Conservation (phyloP, 2,113 vertebrate species). For the Esox niger region DNA sequence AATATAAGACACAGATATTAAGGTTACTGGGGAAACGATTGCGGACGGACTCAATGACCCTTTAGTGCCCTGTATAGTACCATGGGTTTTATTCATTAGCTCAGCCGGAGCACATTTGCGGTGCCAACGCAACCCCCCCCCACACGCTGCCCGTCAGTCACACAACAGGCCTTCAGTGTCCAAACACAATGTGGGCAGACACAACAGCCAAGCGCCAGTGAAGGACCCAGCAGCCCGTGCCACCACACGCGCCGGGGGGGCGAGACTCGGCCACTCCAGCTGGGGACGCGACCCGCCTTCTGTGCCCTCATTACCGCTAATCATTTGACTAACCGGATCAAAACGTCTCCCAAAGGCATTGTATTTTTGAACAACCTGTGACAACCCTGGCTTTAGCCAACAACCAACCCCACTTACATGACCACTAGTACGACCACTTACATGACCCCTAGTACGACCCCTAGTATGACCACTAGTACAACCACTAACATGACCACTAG, state of each 20-base stretch:
- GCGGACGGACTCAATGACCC: no score
- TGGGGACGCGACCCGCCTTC: constrained; percentile 4
- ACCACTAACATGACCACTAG: no score
- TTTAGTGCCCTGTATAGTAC: neutral
- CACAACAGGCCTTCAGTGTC: constrained; percentile 38
- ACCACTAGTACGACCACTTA: no score
- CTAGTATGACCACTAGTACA: no score
- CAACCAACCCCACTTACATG: neutral
- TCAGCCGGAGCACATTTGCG: constrained; percentile 11
- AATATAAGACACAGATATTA: no score
- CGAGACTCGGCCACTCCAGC: neutral
- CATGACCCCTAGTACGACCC: no score
- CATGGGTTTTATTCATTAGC: constrained; percentile 2
- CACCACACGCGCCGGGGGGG: constrained; percentile 12
- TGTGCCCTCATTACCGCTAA: neutral
- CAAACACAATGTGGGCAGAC: constrained; percentile 25
- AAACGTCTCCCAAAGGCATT: neutral
- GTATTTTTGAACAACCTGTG: neutral
- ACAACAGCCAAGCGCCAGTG: constrained; percentile 2
- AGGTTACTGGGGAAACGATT: no score
- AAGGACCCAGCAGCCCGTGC: constrained; percentile 4
- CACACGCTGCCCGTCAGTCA: constrained; percentile 14
- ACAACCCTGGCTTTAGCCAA: neutral
- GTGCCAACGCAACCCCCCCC: constrained; percentile 12
- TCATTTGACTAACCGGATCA: neutral